Percentiles rank a stretch among this genome's conserved stretches.
Conservation (phyloP, 2,113 vertebrate genomes). For the Phocoena sinus region DNA sequence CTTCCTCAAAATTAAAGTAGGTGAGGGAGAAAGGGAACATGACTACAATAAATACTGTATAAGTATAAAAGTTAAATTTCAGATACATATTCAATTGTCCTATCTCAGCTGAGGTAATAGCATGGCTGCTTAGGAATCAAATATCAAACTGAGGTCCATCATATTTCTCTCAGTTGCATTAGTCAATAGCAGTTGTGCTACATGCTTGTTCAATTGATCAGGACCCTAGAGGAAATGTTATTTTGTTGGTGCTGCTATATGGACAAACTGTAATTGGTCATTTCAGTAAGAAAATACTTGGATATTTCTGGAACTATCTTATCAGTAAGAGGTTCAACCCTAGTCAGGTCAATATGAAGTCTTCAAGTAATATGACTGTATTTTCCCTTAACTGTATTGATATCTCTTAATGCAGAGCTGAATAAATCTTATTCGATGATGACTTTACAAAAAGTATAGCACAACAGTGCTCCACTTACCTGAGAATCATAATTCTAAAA, state of each 20-base stretch:
- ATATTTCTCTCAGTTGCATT: not conserved
- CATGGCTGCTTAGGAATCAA: not conserved
- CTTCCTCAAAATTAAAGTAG: conserved; percentile 19
- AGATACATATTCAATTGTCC: not conserved
- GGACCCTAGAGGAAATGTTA: not conserved
- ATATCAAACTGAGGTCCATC: not conserved
- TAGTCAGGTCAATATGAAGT: not conserved
- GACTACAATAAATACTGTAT: not conserved
- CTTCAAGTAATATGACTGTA: not conserved
- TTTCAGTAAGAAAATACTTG: not conserved
- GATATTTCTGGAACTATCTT: not conserved
- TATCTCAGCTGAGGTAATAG: not conserved
- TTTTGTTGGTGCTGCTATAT: not conserved
- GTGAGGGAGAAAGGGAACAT: not conserved
- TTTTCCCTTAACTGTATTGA: not conserved
- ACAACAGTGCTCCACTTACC: not conserved
- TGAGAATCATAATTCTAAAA: conserved; percentile 14
- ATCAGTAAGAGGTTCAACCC: not conserved
- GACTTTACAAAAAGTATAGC: not conserved
- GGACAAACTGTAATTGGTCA: not conserved
- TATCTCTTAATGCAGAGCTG: not conserved
- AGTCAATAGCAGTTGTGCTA: not conserved
- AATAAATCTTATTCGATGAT: not conserved
- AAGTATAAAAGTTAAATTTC: not conserved
- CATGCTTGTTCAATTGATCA: not conserved